These are phyloP conservation scores for Leptogaster cylindrica DNA, from an alignment of 2,888 invertebrate genomes.

Conservation along the genomic window DNA sequence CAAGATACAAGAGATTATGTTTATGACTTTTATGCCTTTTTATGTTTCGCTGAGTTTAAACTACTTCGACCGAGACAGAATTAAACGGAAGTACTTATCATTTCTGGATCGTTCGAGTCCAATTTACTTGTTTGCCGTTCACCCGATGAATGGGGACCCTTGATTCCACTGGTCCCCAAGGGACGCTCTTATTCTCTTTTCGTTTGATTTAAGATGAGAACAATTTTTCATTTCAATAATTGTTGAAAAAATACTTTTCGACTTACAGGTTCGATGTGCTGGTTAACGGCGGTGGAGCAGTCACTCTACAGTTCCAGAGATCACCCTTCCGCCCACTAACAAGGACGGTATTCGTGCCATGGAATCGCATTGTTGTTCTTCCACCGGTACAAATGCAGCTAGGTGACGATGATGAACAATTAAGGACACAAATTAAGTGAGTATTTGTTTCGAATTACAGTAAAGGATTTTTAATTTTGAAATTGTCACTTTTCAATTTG, in stretches of 20 bases:
- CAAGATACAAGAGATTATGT: conserved; percentile 37
- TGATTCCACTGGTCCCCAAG: neutral
- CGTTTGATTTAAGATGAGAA: neutral
- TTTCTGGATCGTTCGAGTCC: conserved; percentile 11
- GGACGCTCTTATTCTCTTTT: neutral
- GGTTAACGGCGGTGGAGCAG: conserved; percentile 98
- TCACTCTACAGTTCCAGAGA: conserved; percentile 94
- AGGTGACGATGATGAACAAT: conserved; percentile 71
- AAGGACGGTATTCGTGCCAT: conserved; percentile 91
- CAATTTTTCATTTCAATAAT: neutral
- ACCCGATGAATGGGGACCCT: neutral
- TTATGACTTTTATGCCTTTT: conserved; percentile 37
- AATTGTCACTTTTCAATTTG: neutral
- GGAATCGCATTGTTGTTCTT: conserved; percentile 94
- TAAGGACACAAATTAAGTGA: conserved; percentile 60
- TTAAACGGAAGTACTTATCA: conserved; percentile 28
- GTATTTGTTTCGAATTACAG: conserved; percentile 46
- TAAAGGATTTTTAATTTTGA: too few species aligned
- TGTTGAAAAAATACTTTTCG: too few species aligned
- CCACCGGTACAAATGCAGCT: conserved; percentile 88
- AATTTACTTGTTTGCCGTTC: conserved; percentile 10
- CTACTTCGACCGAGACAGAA: conserved; percentile 1
- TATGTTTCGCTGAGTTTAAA: conserved; percentile 1
- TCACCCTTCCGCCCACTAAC: conserved; percentile 90
- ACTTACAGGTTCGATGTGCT: conserved; percentile 92